A percentile compares a stretch with the other conserved stretches of the same genome.
These are phyloP conservation scores for Patagioenas fasciata DNA, from an alignment of 2,113 vertebrate genomes.

Conservation along the genomic window DNA sequence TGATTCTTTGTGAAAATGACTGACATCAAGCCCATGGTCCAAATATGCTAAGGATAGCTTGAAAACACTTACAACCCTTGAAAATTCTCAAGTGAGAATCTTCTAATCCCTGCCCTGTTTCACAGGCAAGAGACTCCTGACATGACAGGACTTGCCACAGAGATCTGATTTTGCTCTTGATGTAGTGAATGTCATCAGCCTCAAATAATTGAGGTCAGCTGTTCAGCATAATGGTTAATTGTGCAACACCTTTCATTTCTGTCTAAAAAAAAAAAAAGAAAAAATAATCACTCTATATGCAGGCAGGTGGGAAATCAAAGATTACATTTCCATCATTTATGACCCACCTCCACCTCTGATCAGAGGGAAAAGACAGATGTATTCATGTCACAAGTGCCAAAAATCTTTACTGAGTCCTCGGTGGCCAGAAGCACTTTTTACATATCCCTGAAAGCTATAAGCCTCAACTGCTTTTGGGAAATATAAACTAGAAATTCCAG, in stretches of 20 bases:
- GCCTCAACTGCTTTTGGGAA: not conserved
- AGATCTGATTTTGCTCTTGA: not conserved
- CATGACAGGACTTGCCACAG: accelerated
- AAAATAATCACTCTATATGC: not conserved
- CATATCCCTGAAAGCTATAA: not conserved
- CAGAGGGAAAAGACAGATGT: not conserved
- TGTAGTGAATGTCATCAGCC: not conserved
- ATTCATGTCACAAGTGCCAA: not conserved
- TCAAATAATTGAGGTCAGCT: not conserved
- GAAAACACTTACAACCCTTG: not conserved
- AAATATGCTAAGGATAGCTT: not conserved
- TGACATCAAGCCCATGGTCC: not conserved
- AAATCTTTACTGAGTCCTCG: not conserved
- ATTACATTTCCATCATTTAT: not conserved
- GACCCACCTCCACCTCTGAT: not conserved
- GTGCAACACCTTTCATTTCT: not conserved
- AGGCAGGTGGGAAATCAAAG: not conserved
- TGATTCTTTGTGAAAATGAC: not conserved
- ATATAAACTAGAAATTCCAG: not conserved
- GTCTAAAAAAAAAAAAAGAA: not conserved
- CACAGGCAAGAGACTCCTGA: not conserved
- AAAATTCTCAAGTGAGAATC: not conserved
- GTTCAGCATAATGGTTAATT: not conserved
- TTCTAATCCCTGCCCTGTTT: not conserved
- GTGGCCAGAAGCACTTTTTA: not conserved